Base-by-base conservation (phyloP, 2,113 vertebrate genomes). In the Bubo bubo region DNA sequence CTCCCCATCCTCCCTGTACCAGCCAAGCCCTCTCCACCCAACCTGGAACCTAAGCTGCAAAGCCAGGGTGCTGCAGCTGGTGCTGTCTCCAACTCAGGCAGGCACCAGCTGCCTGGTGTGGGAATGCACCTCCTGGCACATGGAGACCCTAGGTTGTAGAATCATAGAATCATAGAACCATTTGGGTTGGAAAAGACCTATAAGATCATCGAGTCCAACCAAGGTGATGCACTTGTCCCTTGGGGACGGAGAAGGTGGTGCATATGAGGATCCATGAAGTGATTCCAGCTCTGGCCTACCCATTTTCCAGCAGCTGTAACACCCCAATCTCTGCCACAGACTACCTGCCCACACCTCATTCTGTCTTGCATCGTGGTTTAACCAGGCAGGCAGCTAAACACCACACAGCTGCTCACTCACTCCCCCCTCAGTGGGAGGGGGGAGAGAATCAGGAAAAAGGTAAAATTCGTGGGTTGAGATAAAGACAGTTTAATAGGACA, bases 91-190 rank as follows among this genome's bases (percentile, higher is more conserved):
- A 37, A 20, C 32, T 70, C 24, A 14, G 43, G 37, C 58, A 53
- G 52, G 21, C 32, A 63, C 49, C 1, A 1, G 39, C n/a, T 0
- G 0, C n/a, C 26, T 30, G 19, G 13, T 52, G 43, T n/a, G 37
- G 39, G 35, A 82, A 70, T 8, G 35, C 17, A 77, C 9, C 9
- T 47, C 45, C 64, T 1, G 3, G 45, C 45, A 60, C 28, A 32
- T 0, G 1, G 23, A 79, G 15, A 60, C 24, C 8, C 35, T 35
- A 55, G n/a, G 22, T 79, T 52, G 67, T 12, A n/a, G 72, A 43
- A 67, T 55, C 35, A 35, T 28, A 63, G 35, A 45, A 67, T 37
- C 59, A 47, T 7, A 77, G 59, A 55, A 47, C n/a, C 10, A 53
- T 32, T 45, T 64, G 56, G 2, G 32, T 27, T 79, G 63, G 64